A percentile compares a stretch with the other conserved stretches of the same genome.
These are phyloP conservation scores for Progne subis DNA, from an alignment of 2,113 vertebrate species.

Conservation along the genomic window DNA sequence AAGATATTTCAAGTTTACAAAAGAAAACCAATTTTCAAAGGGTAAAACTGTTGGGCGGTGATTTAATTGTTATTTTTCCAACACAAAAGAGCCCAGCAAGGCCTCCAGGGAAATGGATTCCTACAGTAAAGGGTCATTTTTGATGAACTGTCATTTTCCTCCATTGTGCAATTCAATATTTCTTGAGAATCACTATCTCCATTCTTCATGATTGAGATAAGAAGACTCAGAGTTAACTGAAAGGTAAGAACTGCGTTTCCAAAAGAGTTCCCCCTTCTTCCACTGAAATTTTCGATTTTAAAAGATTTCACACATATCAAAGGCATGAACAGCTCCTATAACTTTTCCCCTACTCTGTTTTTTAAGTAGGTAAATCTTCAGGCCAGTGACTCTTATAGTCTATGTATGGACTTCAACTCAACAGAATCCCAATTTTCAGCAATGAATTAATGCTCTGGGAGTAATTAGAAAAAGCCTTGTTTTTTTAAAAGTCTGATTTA, in stretches of 20 bases:
- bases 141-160: background rate
- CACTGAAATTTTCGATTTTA: background rate
- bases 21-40: background rate
- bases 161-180: background rate
- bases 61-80: background rate
- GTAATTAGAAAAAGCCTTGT: background rate
- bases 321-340: background rate
- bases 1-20: background rate
- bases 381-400: background rate
- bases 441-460: background rate
- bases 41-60: background rate
- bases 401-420: background rate
- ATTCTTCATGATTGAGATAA: background rate
- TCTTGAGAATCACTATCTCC: background rate
- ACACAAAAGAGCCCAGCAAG: background rate
- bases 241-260: background rate
- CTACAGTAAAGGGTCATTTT: background rate
- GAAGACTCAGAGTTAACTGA: background rate
- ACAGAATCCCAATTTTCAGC: background rate
- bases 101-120: background rate
- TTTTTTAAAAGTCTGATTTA: background rate
- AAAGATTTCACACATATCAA: background rate
- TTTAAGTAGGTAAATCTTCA: constrained; percentile 15
- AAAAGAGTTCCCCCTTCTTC: background rate
- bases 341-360: background rate